phyloP scores from a whole-genome alignment of 64 coral and sea anemone genomes.

The Platygyra sinensis region DNA sequence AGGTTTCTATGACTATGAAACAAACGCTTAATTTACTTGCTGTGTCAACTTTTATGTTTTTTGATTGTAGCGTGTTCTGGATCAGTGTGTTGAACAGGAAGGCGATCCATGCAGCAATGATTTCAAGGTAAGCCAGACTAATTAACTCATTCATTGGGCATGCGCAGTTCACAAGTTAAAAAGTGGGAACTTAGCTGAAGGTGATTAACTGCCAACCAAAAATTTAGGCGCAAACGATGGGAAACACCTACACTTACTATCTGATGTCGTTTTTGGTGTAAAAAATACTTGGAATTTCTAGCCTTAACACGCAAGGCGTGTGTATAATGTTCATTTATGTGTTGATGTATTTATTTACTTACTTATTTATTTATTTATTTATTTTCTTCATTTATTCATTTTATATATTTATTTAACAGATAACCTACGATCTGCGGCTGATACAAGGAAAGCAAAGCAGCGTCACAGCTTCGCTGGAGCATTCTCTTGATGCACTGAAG shows the following conservation, averaged over 20 bases:
- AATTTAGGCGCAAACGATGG: too few species aligned
- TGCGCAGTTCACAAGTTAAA: background rate
- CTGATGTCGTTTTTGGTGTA: too few species aligned
- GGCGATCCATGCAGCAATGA: constrained; percentile 76
- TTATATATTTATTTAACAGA: background rate
- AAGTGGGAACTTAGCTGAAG: background rate
- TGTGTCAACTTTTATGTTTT: background rate
- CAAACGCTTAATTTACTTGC: background rate
- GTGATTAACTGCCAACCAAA: too few species aligned
- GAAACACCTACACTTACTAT: too few species aligned
- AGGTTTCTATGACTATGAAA: background rate
- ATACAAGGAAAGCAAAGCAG: constrained; percentile 83
- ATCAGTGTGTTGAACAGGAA: constrained; percentile 73
- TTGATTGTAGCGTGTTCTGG: constrained; percentile 66
- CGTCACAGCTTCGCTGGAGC: constrained; percentile 27
- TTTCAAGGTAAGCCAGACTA: constrained; percentile 60
- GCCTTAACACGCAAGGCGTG: too few species aligned
- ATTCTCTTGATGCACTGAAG: constrained; percentile 28
- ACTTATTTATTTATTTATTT: background rate
- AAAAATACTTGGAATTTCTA: too few species aligned
- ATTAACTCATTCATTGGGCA: too few species aligned
- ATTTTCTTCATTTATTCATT: too few species aligned
- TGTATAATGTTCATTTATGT: too few species aligned
- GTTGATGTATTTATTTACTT: background rate
- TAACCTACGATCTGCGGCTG: constrained; percentile 78